phyloP scores from a whole-genome alignment of 2,113 vertebrate species.

The Calidris pugnax region DNA sequence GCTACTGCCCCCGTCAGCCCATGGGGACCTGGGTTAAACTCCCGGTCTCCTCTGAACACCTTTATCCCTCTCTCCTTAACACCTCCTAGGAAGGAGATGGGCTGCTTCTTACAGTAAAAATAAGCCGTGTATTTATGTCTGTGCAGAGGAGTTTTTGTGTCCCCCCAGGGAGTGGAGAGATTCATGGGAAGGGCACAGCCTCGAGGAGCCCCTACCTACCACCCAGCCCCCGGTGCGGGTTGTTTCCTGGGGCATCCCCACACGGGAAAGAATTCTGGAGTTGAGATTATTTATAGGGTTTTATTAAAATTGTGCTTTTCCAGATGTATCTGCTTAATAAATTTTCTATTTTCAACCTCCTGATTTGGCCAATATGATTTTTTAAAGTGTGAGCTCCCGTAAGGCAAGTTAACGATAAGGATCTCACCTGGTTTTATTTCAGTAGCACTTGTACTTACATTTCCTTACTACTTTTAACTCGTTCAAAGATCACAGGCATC shows the following conservation, averaged over 20 bases:
- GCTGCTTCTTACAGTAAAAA: background rate
- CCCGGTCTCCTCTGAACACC: background rate
- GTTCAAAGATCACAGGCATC: background rate
- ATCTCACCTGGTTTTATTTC: background rate
- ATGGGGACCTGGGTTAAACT: background rate
- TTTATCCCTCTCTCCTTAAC: too few relatives aligned
- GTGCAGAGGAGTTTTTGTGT: rapidly evolving
- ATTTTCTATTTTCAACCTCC: background rate
- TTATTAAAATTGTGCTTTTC: background rate
- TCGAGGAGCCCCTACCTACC: background rate
- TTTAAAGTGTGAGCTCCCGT: background rate
- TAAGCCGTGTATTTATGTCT: background rate
- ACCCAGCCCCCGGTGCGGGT: rapidly evolving
- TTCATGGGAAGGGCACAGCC: rapidly evolving
- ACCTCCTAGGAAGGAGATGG: background rate
- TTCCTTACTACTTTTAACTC: background rate
- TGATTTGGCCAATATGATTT: background rate
- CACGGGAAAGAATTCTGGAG: background rate
- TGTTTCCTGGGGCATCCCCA: background rate
- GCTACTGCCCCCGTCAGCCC: background rate
- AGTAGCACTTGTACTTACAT: background rate
- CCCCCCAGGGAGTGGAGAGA: background rate
- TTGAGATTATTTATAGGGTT: background rate
- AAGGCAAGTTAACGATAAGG: background rate
- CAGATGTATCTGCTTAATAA: background rate